Evolutionary conservation across 1,140 invertebrate genomes (phyloP).

Genomic region (Achatina immaculata): DNA sequence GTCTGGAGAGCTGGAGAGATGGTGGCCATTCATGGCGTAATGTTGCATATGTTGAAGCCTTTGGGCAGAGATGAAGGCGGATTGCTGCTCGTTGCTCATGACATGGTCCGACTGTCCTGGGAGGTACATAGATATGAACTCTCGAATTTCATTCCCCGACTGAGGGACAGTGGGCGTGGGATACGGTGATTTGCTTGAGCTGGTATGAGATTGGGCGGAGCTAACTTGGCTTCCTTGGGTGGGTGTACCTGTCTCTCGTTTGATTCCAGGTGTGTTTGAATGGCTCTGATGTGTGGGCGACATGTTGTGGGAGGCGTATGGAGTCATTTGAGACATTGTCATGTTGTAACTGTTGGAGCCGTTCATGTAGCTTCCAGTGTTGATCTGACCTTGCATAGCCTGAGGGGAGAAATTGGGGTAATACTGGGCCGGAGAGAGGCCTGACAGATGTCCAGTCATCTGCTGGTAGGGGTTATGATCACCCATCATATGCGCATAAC

Average conservation of each 20-base stretch:
- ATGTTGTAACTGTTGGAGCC: conserved; percentile 77
- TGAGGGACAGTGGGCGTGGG: conserved; percentile 65
- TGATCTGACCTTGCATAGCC: conserved; percentile 73
- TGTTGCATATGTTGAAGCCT: conserved; percentile 71
- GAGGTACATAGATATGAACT: conserved; percentile 88
- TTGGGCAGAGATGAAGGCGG: conserved; percentile 64
- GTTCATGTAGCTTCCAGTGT: conserved; percentile 82
- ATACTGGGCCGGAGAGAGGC: conserved; percentile 47
- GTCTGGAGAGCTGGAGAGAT: conserved; percentile 68
- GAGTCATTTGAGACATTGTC: conserved; percentile 77
- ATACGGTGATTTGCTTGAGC: conserved; percentile 53
- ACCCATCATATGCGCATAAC: conserved; percentile 82
- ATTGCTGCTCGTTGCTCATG: conserved; percentile 42
- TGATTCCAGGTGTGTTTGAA: conserved; percentile 42
- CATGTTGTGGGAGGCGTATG: conserved; percentile 66
- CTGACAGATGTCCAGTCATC: conserved; percentile 56
- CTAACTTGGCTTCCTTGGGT: conserved; percentile 72
- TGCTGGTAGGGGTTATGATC: conserved; percentile 80
- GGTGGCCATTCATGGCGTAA: conserved; percentile 62
- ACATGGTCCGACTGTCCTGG: conserved; percentile 69
- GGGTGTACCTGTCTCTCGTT: conserved; percentile 59
- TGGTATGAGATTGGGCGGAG: conserved; percentile 81
- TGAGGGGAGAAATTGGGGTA: conserved; percentile 61
- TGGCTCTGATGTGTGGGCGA: conserved; percentile 75
- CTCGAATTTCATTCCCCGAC: conserved; percentile 76